These are phyloP conservation scores for Lepidocyrtinus sp. DNA, from an alignment of 2,888 invertebrate species.

Conservation along the genomic window DNA sequence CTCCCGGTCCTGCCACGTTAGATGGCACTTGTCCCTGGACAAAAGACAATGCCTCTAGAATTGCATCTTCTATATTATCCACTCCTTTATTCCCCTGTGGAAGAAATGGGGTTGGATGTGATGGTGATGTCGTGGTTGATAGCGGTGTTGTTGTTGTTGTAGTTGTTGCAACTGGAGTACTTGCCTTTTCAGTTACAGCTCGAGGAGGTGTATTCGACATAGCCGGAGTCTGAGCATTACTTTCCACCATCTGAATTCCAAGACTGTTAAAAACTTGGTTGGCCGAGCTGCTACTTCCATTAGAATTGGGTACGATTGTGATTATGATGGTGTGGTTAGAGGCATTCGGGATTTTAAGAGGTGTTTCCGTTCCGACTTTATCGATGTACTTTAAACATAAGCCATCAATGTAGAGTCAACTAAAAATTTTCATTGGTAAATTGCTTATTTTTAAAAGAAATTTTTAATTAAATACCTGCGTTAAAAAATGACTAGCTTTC, in stretches of 20 bases:
- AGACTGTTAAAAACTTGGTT: not conserved
- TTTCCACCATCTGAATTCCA: not conserved
- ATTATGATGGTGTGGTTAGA: slow-evolving; percentile 36
- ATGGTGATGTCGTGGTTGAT: not conserved
- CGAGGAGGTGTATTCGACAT: too few relatives aligned
- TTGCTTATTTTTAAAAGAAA: too few relatives aligned
- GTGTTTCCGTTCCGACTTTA: slow-evolving; percentile 5
- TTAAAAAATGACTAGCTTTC: slow-evolving; percentile 26
- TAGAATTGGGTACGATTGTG: slow-evolving; percentile 31
- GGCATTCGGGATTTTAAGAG: slow-evolving; percentile 17
- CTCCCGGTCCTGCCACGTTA: not conserved
- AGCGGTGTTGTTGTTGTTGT: slow-evolving; percentile 14
- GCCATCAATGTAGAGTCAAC: too few relatives aligned
- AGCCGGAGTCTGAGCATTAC: too few relatives aligned
- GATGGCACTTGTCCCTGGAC: slow-evolving; percentile 27
- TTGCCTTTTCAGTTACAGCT: not conserved
- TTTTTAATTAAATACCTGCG: too few relatives aligned
- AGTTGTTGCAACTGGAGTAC: not conserved
- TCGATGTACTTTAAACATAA: slow-evolving; percentile 32
- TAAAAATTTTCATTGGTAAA: too few relatives aligned
- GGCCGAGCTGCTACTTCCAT: not conserved
- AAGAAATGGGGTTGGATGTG: not conserved
- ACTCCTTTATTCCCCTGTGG: slow-evolving; percentile 17
- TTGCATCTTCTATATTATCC: slow-evolving; percentile 52
- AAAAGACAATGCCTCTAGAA: slow-evolving; percentile 42